Evolutionary conservation across 2,113 vertebrate species (phyloP).

Genomic region (Syrrhaptes paradoxus): DNA sequence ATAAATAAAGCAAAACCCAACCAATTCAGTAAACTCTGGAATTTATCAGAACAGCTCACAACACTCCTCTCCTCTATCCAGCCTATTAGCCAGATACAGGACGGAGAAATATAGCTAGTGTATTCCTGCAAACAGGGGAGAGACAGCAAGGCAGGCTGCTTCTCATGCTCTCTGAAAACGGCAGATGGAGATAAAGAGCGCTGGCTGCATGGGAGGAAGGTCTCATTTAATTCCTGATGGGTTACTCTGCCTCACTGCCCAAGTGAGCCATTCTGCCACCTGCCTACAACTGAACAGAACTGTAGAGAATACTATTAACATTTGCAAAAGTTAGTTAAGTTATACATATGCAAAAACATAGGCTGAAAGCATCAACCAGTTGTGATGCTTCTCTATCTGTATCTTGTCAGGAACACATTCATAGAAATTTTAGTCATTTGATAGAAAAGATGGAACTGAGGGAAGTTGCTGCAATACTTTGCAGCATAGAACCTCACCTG

Average conservation of each 20-base stretch:
- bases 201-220: background rate
- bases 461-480: background rate
- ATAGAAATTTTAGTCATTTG: background rate
- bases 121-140: background rate
- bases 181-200: background rate
- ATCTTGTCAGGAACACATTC: background rate
- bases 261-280: background rate
- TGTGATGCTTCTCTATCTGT: background rate
- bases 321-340: background rate
- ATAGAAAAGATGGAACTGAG: background rate
- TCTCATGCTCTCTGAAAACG: background rate
- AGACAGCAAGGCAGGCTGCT: background rate
- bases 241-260: background rate
- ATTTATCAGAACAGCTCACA: background rate
- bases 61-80: background rate
- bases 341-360: background rate
- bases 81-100: background rate
- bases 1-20: background rate
- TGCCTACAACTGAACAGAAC: background rate
- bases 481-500: background rate
- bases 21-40: background rate
- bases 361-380: background rate
- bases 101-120: background rate
- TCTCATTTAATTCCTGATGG: background rate
- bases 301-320: background rate